These are phyloP conservation scores for Synanthedon formicaeformis DNA, from an alignment of 2,888 invertebrate genomes.

Conservation along the genomic window DNA sequence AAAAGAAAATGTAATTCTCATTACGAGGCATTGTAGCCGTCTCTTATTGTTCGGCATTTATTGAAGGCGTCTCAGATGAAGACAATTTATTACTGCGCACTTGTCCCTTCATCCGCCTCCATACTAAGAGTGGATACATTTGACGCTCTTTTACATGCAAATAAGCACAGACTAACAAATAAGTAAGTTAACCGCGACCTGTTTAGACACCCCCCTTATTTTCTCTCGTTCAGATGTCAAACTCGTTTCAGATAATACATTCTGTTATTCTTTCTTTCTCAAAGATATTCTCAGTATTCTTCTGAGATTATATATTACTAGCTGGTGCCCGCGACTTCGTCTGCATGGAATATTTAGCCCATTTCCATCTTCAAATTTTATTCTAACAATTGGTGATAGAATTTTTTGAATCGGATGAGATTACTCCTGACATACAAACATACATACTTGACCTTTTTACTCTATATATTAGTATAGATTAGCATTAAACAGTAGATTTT, in stretches of 20 bases:
- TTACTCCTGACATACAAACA: too few species aligned
- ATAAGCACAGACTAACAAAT: too few species aligned
- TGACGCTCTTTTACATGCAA: constrained; percentile 50
- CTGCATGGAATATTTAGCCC: too few species aligned
- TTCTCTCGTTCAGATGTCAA: constrained; percentile 28
- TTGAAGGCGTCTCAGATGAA: constrained; percentile 14
- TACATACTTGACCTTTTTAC: too few species aligned
- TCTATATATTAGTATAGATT: too few species aligned
- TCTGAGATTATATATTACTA: too few species aligned
- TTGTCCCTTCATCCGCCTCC: constrained; percentile 23
- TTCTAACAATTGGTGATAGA: too few species aligned
- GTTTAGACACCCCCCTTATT: constrained; percentile 11
- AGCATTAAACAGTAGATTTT: too few species aligned
- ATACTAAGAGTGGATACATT: constrained; percentile 22
- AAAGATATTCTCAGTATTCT: too few species aligned
- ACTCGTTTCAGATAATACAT: constrained; percentile 54
- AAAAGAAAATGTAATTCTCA: constrained; percentile 16
- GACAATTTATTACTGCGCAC: constrained; percentile 25
- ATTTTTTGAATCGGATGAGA: too few species aligned
- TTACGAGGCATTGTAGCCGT: constrained; percentile 3
- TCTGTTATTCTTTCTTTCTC: constrained; percentile 6
- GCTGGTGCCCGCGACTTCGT: too few species aligned
- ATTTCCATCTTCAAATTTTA: too few species aligned
- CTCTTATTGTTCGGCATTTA: constrained; percentile 14
- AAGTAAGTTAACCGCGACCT: constrained; percentile 18